Evolutionary conservation across 1,140 invertebrate species (phyloP), one percentile per base, ranked within the genome.

Genomic region (Atta cephalotes): DNA sequence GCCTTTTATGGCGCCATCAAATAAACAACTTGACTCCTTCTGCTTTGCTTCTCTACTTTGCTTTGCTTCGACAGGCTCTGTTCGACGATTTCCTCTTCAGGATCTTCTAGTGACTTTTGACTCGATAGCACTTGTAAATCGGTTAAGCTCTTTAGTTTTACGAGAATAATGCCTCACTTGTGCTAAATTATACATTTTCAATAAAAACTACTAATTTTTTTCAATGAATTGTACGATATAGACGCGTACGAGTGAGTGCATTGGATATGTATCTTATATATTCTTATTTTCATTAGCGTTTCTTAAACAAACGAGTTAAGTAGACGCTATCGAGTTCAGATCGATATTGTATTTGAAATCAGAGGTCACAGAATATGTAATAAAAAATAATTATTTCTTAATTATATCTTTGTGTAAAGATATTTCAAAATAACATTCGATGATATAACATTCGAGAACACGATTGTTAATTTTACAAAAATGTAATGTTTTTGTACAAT

Each of bases 21-120:
- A 95, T 95, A 95, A 95, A 95, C 95, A 95, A 95, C 95, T 95
- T 95, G 94, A 95, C 94, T 95, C 93, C 95, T 95, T 93, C 93
- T 93, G 93, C 92, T 92, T 92, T 91, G 90, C 91, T 90, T 92
- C 89, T 92, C 88, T 85, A 58, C 85, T 88, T 90, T 56, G 77
- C 85, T 87, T 71, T 82, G 70, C 53, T 77, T 63, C 77, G 76
- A 86, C 79, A 84, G 80, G 28, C 80, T 39, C 62, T 25, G 72
- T 39, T 31, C 68, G 39, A 39, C 62, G 58, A 58, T 56, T 88
- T 18, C 56, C 25, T 87, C 85, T 65, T 80, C 70, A 51, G 86
- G 18, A 65, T 76, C 80, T 72, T 72, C 68, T 53, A 28, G 53
- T 25, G 82, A 90, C 81, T 88, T 84, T 72, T 76, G 63, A 80